These are phyloP conservation scores for Lysiphlebus fabarum DNA, from an alignment of 1,140 invertebrate species.

Conservation along the genomic window DNA sequence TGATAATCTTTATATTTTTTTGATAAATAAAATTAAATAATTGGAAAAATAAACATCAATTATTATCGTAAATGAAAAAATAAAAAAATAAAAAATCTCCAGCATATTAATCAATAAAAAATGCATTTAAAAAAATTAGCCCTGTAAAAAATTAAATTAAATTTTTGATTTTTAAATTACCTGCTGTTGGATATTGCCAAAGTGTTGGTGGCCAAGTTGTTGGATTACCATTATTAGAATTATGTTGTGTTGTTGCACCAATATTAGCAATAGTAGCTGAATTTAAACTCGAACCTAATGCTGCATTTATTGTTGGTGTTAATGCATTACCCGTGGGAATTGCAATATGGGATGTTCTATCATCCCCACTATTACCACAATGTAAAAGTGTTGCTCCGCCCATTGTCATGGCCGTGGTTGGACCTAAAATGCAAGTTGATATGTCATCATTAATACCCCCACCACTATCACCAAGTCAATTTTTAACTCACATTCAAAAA, in stretches of 20 bases:
- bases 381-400: slow-evolving; percentile 50
- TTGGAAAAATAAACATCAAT: neutral
- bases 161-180: too few relatives aligned
- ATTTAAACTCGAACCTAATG: slow-evolving; percentile 50
- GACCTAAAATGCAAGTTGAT: slow-evolving; percentile 44
- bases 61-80: slow-evolving; percentile 31
- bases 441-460: neutral
- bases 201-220: slow-evolving; percentile 60
- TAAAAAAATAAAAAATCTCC: too few relatives aligned
- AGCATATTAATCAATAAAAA: too few relatives aligned
- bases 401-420: slow-evolving; percentile 60
- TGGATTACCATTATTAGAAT: slow-evolving; percentile 43
- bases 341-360: slow-evolving; percentile 54
- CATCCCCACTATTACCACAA: slow-evolving; percentile 48
- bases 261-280: slow-evolving; percentile 56
- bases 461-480: slow-evolving; percentile 9
- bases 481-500: neutral
- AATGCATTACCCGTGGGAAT: slow-evolving; percentile 50
- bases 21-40: slow-evolving; percentile 14
- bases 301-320: slow-evolving; percentile 52
- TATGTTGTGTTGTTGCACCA: slow-evolving; percentile 48
- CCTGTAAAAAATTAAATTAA: too few relatives aligned
- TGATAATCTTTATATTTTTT: too few relatives aligned
- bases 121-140: too few relatives aligned
- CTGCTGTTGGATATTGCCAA: slow-evolving; percentile 67